Conservation (phyloP, 2,888 invertebrate species). For the Nomada hirtipes region DNA sequence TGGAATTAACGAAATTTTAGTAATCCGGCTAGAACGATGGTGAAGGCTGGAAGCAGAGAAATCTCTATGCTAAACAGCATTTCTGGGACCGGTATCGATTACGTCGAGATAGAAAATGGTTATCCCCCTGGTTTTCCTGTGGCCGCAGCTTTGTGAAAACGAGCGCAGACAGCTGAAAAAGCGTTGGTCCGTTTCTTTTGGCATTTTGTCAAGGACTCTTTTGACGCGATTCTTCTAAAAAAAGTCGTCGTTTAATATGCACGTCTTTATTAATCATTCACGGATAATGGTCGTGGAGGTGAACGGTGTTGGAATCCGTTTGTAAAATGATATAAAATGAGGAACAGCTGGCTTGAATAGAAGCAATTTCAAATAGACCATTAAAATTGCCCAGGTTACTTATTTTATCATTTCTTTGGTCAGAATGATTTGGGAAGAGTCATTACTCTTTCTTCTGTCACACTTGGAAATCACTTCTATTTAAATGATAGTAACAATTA, state of each 20-base stretch:
- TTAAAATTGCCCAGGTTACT: too few relatives aligned
- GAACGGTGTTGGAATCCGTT: slow-evolving; percentile 14
- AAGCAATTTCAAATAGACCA: not conserved
- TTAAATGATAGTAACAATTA: too few relatives aligned
- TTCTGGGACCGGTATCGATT: slow-evolving; percentile 40
- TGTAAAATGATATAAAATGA: not conserved
- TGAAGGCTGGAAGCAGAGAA: slow-evolving; percentile 6
- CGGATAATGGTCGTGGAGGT: slow-evolving; percentile 30
- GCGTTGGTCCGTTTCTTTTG: slow-evolving; percentile 17
- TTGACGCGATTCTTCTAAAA: slow-evolving; percentile 5
- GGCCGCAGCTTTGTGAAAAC: slow-evolving; percentile 46
- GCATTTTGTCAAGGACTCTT: slow-evolving; percentile 40
- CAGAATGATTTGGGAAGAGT: too few relatives aligned
- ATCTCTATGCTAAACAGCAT: slow-evolving; percentile 45
- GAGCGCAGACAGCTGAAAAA: slow-evolving; percentile 33
- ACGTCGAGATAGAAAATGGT: not conserved
- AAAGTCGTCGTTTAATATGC: slow-evolving; percentile 50
- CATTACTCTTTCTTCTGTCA: too few relatives aligned
- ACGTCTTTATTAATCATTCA: slow-evolving; percentile 54
- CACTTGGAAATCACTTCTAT: too few relatives aligned
- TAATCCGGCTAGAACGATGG: slow-evolving; percentile 19
- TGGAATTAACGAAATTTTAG: slow-evolving; percentile 32
- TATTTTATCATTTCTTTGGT: too few relatives aligned
- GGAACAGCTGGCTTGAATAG: not conserved
- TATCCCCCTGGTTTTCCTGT: slow-evolving; percentile 36